Conservation (phyloP, 2,797 vertebrate genomes). For the Labeo calbasu region DNA sequence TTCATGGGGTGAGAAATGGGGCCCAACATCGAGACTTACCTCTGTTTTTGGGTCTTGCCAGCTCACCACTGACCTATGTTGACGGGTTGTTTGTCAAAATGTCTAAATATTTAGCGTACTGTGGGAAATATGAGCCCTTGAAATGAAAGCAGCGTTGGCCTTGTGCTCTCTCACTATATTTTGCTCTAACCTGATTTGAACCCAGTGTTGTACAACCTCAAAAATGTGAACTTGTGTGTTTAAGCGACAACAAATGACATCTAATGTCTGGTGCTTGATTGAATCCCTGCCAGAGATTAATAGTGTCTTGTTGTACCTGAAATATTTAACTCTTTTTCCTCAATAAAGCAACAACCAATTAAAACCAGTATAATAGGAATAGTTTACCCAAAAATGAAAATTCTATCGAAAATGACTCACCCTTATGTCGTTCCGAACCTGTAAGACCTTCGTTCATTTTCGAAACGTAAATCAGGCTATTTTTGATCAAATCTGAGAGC, state of each 20-base stretch:
- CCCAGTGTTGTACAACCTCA: not conserved
- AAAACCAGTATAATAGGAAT: not conserved
- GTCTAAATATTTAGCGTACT: constrained; percentile 50
- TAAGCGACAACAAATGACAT: constrained; percentile 19
- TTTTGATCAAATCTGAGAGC: too few species aligned
- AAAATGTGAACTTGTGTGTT: not conserved
- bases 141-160: constrained; percentile 30
- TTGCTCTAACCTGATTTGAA: constrained; percentile 36
- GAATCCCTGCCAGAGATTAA: not conserved
- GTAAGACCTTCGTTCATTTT: too few species aligned
- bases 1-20: constrained; percentile 40
- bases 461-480: too few species aligned
- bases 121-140: constrained; percentile 40
- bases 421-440: too few species aligned
- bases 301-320: not conserved
- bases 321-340: not conserved
- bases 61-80: constrained; percentile 42
- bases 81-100: constrained; percentile 50
- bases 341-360: not conserved
- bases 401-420: too few species aligned
- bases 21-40: constrained; percentile 35
- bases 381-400: too few species aligned
- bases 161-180: constrained; percentile 14
- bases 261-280: not conserved
- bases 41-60: constrained; percentile 38